Evolutionary conservation across 2,888 invertebrate genomes (phyloP).

Genomic region (Willowsia nigromaculata): DNA sequence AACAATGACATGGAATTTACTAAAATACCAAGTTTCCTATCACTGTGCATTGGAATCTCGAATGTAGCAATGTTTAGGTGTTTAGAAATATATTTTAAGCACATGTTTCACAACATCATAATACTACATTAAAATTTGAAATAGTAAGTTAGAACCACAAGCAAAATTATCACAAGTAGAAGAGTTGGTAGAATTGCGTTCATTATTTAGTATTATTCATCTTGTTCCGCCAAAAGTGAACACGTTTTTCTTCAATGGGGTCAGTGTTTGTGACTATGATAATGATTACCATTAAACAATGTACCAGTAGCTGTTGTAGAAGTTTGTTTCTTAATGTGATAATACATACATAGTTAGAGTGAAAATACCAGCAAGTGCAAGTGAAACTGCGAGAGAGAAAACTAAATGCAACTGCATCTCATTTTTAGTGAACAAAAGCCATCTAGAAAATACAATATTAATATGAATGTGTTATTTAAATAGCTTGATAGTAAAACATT

Average conservation of each 20-base stretch:
- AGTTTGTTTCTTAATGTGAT: conserved; percentile 15
- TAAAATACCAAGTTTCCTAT: background rate
- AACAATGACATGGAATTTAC: background rate
- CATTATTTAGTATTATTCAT: background rate
- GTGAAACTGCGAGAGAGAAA: background rate
- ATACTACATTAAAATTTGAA: background rate
- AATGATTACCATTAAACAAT: conserved; percentile 10
- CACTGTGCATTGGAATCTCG: background rate
- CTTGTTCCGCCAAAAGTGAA: conserved; percentile 12
- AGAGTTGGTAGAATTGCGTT: background rate
- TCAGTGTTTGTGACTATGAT: conserved; percentile 37
- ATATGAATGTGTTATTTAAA: conserved; percentile 1
- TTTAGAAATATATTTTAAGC: background rate
- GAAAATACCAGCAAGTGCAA: conserved; percentile 17
- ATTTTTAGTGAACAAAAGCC: background rate
- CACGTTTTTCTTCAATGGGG: background rate
- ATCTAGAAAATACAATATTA: background rate
- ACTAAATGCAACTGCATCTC: conserved; percentile 16
- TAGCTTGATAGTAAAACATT: conserved; percentile 40
- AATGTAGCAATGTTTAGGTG: conserved; percentile 19
- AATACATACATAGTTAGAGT: background rate
- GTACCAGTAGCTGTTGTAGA: conserved; percentile 23
- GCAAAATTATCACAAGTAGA: no score
- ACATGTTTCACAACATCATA: background rate
- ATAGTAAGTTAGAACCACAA: no score